These are phyloP conservation scores for Hexactinellida sp. DNA, from an alignment of 37 sponge, comb jelly and placozoan genomes.

Conservation along the genomic window DNA sequence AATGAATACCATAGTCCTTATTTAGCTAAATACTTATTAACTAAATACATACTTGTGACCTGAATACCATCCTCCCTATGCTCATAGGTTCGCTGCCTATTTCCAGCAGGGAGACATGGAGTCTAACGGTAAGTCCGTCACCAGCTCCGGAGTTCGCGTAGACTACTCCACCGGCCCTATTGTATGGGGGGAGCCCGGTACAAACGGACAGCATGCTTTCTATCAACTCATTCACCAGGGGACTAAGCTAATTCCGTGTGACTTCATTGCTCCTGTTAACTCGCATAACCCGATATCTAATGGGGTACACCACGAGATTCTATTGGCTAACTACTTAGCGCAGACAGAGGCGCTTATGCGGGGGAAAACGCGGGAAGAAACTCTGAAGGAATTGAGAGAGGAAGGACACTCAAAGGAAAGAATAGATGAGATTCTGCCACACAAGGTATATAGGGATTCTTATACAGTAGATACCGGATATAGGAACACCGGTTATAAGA, in stretches of 20 bases:
- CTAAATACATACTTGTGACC: no score
- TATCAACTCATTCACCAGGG: slow-evolving; percentile 99
- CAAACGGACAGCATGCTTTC: slow-evolving; percentile 99
- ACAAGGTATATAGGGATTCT: slow-evolving; percentile 83
- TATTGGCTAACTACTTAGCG: slow-evolving; percentile 90
- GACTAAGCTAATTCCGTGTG: slow-evolving; percentile 90
- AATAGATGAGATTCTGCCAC: slow-evolving; percentile 57
- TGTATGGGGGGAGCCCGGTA: slow-evolving; percentile 99
- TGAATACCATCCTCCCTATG: no score
- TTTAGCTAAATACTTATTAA: no score
- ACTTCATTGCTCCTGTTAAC: slow-evolving; percentile 89
- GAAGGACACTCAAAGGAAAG: slow-evolving; percentile 42
- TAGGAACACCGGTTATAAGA: no score
- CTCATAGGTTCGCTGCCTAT: slow-evolving; percentile 95
- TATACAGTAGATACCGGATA: no score
- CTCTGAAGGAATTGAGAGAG: slow-evolving; percentile 51
- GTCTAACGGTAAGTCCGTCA: slow-evolving; percentile 89
- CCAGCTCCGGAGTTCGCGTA: slow-evolving; percentile 44
- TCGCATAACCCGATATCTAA: slow-evolving; percentile 70
- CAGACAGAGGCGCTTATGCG: slow-evolving; percentile 96
- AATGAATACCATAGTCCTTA: no score
- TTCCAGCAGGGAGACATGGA: slow-evolving; percentile 99
- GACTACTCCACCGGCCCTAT: slow-evolving; percentile 97
- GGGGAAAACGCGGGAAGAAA: slow-evolving; percentile 83
- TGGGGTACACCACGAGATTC: slow-evolving; percentile 94